Percentiles rank a stretch among this genome's conserved stretches.
Evolutionary conservation across 2,888 invertebrate genomes (phyloP).

Genomic region (Leptopilina drosophilae): DNA sequence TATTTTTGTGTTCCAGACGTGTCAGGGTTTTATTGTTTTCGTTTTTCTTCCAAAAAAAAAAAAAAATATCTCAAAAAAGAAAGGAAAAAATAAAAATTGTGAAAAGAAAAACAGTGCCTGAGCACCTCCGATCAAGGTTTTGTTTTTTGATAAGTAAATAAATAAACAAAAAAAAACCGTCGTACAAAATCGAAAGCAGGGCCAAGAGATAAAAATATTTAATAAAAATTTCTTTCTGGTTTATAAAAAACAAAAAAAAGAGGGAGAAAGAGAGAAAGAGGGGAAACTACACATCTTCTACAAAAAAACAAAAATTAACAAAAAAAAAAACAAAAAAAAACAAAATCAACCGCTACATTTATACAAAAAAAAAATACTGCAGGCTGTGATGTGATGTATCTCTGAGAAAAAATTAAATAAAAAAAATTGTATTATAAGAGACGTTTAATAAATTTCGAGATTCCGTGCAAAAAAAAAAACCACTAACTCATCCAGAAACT

Average conservation of each 20-base stretch:
- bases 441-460: slow-evolving; percentile 26
- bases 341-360: slow-evolving; percentile 48
- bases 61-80: slow-evolving; percentile 60
- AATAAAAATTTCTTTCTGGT: slow-evolving; percentile 42
- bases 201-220: slow-evolving; percentile 64
- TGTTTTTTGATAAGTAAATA: no score
- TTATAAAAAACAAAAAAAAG: not conserved
- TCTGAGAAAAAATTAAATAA: slow-evolving; percentile 55
- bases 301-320: slow-evolving; percentile 25
- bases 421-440: slow-evolving; percentile 16
- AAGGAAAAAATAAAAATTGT: slow-evolving; percentile 62
- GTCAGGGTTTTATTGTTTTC: slow-evolving; percentile 16
- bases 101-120: slow-evolving; percentile 44
- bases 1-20: slow-evolving; percentile 34
- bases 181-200: slow-evolving; percentile 75
- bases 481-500: slow-evolving; percentile 23
- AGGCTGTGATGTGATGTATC: slow-evolving; percentile 70
- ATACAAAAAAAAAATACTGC: slow-evolving; percentile 58
- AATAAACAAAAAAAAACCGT: slow-evolving; percentile 57
- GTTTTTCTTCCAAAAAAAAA: not conserved
- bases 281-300: slow-evolving; percentile 47
- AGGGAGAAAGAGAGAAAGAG: not conserved
- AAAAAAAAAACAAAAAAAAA: not conserved
- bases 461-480: slow-evolving; percentile 11
- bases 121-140: slow-evolving; percentile 49